A percentile compares a stretch with the other conserved stretches of the same genome.
These are phyloP conservation scores for Acronicta alni DNA, from an alignment of 2,888 invertebrate genomes.

Conservation along the genomic window DNA sequence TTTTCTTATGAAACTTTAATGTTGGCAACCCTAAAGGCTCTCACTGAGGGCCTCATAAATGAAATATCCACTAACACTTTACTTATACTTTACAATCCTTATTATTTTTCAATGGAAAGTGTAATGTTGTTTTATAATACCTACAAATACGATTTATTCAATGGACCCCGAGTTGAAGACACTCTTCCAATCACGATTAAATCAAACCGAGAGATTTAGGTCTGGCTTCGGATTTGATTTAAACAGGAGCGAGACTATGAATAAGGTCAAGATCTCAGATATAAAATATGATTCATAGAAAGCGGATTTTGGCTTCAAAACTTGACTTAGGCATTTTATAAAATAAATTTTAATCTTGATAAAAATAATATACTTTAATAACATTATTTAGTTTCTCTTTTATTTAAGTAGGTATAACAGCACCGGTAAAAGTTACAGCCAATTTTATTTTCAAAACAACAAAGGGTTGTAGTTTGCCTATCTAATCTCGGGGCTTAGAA, in stretches of 20 bases:
- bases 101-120: constrained; percentile 25
- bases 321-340: neutral
- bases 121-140: too few species aligned
- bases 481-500: neutral
- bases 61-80: constrained; percentile 45
- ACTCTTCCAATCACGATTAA: constrained; percentile 20
- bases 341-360: too few species aligned
- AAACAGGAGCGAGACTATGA: constrained; percentile 30
- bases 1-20: too few species aligned
- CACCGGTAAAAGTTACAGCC: too few species aligned
- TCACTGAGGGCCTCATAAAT: too few species aligned
- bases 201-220: constrained; percentile 15
- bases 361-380: too few species aligned
- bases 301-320: constrained; percentile 3
- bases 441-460: neutral
- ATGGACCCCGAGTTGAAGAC: neutral
- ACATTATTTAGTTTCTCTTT: too few species aligned
- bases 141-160: neutral
- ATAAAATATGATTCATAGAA: constrained; percentile 14
- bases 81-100: constrained; percentile 36
- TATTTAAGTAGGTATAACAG: too few species aligned
- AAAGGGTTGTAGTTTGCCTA: neutral
- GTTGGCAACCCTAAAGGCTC: too few species aligned
- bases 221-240: constrained; percentile 12
- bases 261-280: constrained; percentile 21